Evolutionary conservation across 2,888 invertebrate species (phyloP), one percentile per base, ranked within the genome.

Genomic region (Arrhopalites spinosus): DNA sequence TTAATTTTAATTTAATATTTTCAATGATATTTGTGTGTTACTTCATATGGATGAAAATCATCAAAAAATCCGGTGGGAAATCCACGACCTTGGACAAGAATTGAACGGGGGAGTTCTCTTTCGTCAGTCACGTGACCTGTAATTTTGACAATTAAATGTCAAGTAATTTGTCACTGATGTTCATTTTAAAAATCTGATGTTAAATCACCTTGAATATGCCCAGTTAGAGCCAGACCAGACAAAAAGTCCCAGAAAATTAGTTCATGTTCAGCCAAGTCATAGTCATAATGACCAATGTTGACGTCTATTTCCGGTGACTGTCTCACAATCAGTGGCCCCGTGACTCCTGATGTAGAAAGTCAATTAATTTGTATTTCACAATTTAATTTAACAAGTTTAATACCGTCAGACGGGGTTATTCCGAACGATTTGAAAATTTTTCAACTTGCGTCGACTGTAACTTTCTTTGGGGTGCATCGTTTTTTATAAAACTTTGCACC

Each of bases 51-150:
- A 70, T 86, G 86, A 84, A 92, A 92, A 78, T 88, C 88, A 0
- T 90, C 89, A 27, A 89, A 85, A 11, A 89, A 90, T 61, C 78
- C 78, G 29, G 79, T 78, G 74, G 78, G 36, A 79, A 50, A 0
- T 94, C 94, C 3, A 90, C 87, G 3, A 95, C 96, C 84, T 96
- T 96, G 75, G 96, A 96, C 89, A 15, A 96, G 87, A 50, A 96
- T 86, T 11, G 91, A 25, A 2, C 15, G 5, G 1, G 59, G 59
- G 0, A 25, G 13, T 15, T 59, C 59, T 11, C 59, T 5, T 23
- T 23, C 5, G 23, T 59, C 59, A 17, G 59, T 59, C 59, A 59
- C 59, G 25, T 59, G 59, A 7, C 27, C 59, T 15, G 20, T 20
- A 8, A 56, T 2, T 20, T 56, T n/a, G n/a, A n/a, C n/a, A n/a